phyloP scores from a whole-genome alignment of 2,113 vertebrate genomes.

The Noctilio leporinus region DNA sequence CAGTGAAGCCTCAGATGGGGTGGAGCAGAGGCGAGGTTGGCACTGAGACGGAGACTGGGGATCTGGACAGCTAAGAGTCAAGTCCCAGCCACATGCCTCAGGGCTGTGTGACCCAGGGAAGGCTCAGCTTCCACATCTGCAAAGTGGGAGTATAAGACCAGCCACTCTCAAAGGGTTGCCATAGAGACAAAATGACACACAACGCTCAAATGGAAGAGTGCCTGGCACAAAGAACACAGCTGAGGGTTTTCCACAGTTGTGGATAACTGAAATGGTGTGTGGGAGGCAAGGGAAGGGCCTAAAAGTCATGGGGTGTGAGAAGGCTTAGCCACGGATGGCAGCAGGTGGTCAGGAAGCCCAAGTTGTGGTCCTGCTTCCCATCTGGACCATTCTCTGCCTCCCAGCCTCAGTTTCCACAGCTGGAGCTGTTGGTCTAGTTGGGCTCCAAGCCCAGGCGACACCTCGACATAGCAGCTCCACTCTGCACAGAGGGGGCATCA shows the following conservation, averaged over 20 bases:
- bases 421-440: not conserved
- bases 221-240: not conserved
- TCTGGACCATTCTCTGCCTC: not conserved
- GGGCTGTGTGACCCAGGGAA: not conserved
- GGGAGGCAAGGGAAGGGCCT: not conserved
- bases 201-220: not conserved
- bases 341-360: not conserved
- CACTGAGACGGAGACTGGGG: not conserved
- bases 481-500: not conserved
- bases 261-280: accelerated
- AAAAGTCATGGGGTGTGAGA: accelerated
- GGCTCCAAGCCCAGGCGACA: not conserved
- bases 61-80: not conserved
- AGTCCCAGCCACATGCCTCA: not conserved
- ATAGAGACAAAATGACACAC: not conserved
- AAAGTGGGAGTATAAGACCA: not conserved
- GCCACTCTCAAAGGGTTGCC: accelerated
- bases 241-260: too few relatives aligned
- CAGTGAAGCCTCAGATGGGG: accelerated
- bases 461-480: not conserved
- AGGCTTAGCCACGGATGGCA: not conserved
- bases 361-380: not conserved
- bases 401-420: not conserved
- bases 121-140: not conserved
- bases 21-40: not conserved